phyloP scores from a whole-genome alignment of 2,888 invertebrate genomes.

The Drosophila lacicola region DNA sequence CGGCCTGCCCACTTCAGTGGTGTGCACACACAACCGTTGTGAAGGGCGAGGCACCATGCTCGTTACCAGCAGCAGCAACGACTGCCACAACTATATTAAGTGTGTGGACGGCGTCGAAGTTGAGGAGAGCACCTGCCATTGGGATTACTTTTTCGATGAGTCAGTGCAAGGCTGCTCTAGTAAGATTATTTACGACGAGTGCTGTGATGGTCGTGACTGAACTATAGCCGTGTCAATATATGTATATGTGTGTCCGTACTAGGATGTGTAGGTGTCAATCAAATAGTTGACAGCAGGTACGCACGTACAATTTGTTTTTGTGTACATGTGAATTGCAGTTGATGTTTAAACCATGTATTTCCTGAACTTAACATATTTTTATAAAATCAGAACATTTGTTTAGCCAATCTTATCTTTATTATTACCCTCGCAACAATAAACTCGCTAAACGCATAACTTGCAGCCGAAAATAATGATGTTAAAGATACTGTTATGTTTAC shows the following conservation, averaged over 20 bases:
- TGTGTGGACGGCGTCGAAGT: slow-evolving; percentile 60
- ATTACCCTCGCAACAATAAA: neutral
- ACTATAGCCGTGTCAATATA: neutral
- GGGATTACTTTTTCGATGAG: slow-evolving; percentile 80
- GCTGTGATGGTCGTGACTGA: slow-evolving; percentile 69
- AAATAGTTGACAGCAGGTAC: neutral
- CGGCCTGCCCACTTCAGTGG: slow-evolving; percentile 48
- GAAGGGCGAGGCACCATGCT: slow-evolving; percentile 76
- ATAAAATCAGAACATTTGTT: neutral
- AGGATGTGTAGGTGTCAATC: neutral
- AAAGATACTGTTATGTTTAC: neutral
- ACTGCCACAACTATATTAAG: slow-evolving; percentile 75
- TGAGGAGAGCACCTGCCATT: slow-evolving; percentile 56
- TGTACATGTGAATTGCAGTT: neutral
- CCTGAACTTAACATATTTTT: neutral
- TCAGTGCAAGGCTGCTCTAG: slow-evolving; percentile 59
- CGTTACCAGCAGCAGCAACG: slow-evolving; percentile 68
- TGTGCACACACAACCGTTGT: slow-evolving; percentile 78
- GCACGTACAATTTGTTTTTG: neutral
- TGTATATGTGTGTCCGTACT: neutral
- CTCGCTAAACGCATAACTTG: neutral
- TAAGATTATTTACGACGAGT: slow-evolving; percentile 63
- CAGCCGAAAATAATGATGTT: neutral
- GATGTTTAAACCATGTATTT: neutral
- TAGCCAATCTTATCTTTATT: neutral